phyloP scores from a whole-genome alignment of 2,113 vertebrate species.

The Lathamus discolor region DNA sequence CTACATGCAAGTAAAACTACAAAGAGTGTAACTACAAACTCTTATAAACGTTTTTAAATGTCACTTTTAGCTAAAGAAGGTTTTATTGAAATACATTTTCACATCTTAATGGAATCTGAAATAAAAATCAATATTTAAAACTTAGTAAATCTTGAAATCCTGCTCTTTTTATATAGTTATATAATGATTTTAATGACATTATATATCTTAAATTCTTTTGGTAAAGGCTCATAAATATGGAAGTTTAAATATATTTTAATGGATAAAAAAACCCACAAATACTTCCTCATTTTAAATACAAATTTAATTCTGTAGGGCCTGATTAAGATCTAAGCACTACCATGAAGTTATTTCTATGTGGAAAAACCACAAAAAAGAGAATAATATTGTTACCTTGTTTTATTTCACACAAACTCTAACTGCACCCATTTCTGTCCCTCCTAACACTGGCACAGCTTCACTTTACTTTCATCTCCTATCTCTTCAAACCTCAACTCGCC shows the following conservation, averaged over 20 bases:
- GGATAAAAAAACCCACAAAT: neutral
- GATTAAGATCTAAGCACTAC: neutral
- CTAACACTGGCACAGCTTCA: neutral
- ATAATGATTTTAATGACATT: neutral
- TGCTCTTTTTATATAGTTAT: neutral
- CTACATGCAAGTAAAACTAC: neutral
- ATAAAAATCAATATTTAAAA: neutral
- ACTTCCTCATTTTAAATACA: neutral
- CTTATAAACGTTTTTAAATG: neutral
- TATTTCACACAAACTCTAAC: neutral
- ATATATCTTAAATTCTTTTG: neutral
- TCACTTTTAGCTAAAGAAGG: neutral
- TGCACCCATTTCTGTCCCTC: neutral
- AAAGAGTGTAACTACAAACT: neutral
- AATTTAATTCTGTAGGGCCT: neutral
- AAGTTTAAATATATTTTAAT: neutral
- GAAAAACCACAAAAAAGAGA: neutral
- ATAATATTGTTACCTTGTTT: neutral
- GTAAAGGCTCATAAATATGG: neutral
- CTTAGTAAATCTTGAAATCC: neutral
- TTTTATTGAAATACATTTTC: neutral
- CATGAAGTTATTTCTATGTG: neutral
- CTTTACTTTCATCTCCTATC: neutral
- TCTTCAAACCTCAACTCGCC: neutral
- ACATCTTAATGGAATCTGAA: neutral